phyloP scores from a whole-genome alignment of 2,113 vertebrate species.

The Pungitius pungitius region DNA sequence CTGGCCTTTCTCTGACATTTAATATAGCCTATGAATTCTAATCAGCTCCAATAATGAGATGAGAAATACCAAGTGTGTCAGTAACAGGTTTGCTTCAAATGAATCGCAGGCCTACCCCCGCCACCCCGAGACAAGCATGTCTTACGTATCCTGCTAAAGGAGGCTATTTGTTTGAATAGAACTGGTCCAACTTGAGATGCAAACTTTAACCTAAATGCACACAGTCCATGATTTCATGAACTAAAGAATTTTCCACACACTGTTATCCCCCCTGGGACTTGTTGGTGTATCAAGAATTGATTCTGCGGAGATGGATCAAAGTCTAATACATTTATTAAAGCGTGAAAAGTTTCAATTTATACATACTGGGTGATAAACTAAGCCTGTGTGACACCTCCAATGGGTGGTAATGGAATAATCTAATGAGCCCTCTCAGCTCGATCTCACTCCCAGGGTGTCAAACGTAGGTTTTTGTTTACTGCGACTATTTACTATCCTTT shows the following conservation, averaged over 20 bases:
- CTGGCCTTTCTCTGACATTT: slow-evolving; percentile 83
- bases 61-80: slow-evolving; percentile 76
- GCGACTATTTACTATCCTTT: no score
- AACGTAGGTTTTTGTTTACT: no score
- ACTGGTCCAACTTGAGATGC: slow-evolving; percentile 24
- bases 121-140: slow-evolving; percentile 22
- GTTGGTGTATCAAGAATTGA: neutral
- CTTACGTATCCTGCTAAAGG: slow-evolving; percentile 34
- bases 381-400: neutral
- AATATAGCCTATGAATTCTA: slow-evolving; percentile 79
- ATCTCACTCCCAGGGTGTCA: no score
- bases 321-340: neutral
- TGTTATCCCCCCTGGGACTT: neutral
- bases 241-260: neutral
- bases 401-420: neutral
- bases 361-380: neutral
- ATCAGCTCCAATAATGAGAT: slow-evolving; percentile 79
- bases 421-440: no score
- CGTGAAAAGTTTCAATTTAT: neutral
- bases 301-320: neutral
- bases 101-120: slow-evolving; percentile 48
- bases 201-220: slow-evolving; percentile 36
- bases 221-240: slow-evolving; percentile 16
- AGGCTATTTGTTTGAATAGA: slow-evolving; percentile 28
- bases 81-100: slow-evolving; percentile 73